These are phyloP conservation scores for Torymus tubicola DNA, from an alignment of 2,888 invertebrate species.

Conservation along the genomic window DNA sequence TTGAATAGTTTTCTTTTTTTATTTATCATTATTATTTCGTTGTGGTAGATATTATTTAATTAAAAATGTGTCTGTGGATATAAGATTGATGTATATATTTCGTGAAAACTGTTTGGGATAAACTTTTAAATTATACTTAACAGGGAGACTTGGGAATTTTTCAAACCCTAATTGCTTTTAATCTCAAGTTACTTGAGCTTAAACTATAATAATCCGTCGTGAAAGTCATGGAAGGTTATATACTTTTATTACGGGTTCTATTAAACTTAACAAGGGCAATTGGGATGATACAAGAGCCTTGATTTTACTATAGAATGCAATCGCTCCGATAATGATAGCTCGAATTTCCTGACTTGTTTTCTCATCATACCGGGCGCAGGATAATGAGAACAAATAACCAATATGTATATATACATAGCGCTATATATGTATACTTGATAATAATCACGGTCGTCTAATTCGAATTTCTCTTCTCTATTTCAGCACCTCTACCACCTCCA, in stretches of 20 bases:
- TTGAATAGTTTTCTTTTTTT: too few relatives aligned
- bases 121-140: too few relatives aligned
- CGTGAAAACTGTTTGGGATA: too few relatives aligned
- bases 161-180: constrained; percentile 35
- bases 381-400: constrained; percentile 31
- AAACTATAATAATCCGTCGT: constrained; percentile 49
- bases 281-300: constrained; percentile 70
- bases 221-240: constrained; percentile 62
- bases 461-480: constrained; percentile 59
- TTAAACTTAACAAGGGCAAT: constrained; percentile 73
- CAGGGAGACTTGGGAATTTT: background rate
- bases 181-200: constrained; percentile 39
- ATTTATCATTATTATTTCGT: too few relatives aligned
- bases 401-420: background rate
- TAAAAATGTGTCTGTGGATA: too few relatives aligned
- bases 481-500: constrained; percentile 75
- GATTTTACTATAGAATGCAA: constrained; percentile 68
- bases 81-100: too few relatives aligned
- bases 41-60: too few relatives aligned
- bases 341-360: constrained; percentile 50
- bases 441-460: too few relatives aligned
- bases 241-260: constrained; percentile 70
- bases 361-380: constrained; percentile 34
- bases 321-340: constrained; percentile 65
- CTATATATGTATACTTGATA: too few relatives aligned